Evolutionary conservation across 2,888 invertebrate genomes (phyloP), one percentile per base, ranked within the genome.

Genomic region (Luperina nickerlii): DNA sequence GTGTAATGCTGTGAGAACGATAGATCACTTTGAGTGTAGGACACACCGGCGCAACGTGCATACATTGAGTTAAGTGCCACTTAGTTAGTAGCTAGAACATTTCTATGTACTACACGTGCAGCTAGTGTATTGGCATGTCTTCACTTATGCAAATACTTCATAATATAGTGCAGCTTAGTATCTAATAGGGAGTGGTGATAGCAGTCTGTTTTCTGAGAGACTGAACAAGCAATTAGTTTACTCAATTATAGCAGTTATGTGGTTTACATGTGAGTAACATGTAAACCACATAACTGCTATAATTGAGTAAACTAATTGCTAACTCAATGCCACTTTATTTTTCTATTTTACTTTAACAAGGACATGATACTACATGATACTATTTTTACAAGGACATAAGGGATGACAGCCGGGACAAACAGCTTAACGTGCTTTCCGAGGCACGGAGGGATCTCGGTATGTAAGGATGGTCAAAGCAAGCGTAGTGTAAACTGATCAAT

Each of bases 1-100:
- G 71, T 82, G 76, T 74, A 86, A 86, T 74, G 70, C 70, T 74
- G 38, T 54, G 79, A 79, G 79, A 63, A 74, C 79, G 82, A 69
- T 86, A 79, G 75, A 87, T 87, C 87, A 78, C 75, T 80, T 74
- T 68, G 78, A 75, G 71, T n/a, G 27, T 76, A 57, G 75, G 67
- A 72, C 76, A 80, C 72, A 81, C 70, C 74, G 80, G 79, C 70
- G 67, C 67, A 38, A 38, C 69, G 63, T 79, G 84, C 69, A 86
- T 84, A 79, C 81, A 83, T 80, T 60, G 74, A 76, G 84, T 74
- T 86, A 85, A 85, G 78, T 83, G 81, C 70, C 88, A 87, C 88
- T 87, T 83, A 85, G 85, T 76, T 66, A 32, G 73, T 65, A 77
- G 77, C 79, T 83, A 85, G 62, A 74, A 79, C 79, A 83, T 75